Conservation (phyloP, 2,797 vertebrate species). For the Sebastes matsubarae region DNA sequence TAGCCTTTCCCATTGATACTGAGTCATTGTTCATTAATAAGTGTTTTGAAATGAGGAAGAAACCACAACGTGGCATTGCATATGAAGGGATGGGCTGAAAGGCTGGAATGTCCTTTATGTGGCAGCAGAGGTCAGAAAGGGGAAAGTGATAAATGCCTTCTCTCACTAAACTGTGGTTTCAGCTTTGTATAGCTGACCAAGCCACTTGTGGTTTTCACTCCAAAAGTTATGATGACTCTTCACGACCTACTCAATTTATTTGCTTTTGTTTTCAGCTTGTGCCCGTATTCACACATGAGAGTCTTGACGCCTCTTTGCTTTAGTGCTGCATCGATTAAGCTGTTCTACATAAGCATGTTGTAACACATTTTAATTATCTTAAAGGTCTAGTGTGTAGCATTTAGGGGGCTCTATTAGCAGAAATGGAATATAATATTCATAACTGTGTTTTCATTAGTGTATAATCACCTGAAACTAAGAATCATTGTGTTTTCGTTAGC, state of each 20-base stretch:
- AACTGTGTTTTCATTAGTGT: no score
- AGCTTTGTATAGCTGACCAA: conserved; percentile 22
- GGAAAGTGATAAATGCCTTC: conserved; percentile 41
- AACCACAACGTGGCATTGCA: conserved; percentile 6
- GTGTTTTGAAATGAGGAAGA: conserved; percentile 16
- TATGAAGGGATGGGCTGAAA: not conserved
- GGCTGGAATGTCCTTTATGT: conserved; percentile 20
- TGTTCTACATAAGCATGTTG: not conserved
- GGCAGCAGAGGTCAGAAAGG: conserved; percentile 26
- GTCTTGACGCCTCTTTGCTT: not conserved
- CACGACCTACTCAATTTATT: not conserved
- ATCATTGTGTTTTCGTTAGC: no score
- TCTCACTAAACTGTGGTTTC: conserved; percentile 15
- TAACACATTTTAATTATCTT: not conserved
- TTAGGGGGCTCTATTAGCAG: no score
- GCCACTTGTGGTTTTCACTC: conserved; percentile 29
- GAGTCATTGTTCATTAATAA: not conserved
- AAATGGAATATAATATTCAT: no score
- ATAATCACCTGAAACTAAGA: no score
- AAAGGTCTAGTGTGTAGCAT: not conserved
- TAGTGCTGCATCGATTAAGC: not conserved
- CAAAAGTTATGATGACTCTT: not conserved
- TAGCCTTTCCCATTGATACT: not conserved
- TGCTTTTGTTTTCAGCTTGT: not conserved
- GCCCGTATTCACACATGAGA: not conserved